These are phyloP conservation scores for Eudyptes chrysolophus DNA, from an alignment of 2,113 vertebrate species.

Conservation along the genomic window DNA sequence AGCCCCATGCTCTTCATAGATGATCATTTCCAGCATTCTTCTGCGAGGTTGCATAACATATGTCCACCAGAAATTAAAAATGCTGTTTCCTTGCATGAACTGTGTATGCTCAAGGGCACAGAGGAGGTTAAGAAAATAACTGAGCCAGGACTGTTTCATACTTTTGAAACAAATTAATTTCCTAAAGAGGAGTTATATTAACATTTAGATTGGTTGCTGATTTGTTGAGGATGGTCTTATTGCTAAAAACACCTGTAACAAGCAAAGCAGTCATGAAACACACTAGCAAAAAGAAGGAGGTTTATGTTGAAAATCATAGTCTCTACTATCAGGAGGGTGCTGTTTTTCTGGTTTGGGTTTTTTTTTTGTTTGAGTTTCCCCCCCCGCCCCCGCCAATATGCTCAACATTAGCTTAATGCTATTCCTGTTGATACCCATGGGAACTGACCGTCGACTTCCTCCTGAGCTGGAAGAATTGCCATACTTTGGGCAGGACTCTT, in stretches of 20 bases:
- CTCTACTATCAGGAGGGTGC: neutral
- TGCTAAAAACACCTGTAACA: neutral
- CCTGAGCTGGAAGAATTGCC: neutral
- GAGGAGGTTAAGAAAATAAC: neutral
- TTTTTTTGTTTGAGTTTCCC: accelerated
- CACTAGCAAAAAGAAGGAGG: neutral
- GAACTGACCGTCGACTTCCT: neutral
- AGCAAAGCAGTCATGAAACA: neutral
- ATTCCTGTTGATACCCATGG: accelerated
- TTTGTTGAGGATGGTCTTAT: neutral
- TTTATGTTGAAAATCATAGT: neutral
- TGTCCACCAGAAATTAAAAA: constrained; percentile 51
- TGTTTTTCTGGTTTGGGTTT: neutral
- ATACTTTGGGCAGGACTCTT: neutral
- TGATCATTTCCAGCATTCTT: constrained; percentile 65
- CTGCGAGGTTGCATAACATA: constrained; percentile 21
- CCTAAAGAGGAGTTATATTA: neutral
- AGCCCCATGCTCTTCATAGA: constrained; percentile 48
- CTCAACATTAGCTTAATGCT: neutral
- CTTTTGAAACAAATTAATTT: neutral
- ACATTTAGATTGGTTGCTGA: neutral
- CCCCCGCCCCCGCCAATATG: accelerated
- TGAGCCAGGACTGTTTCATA: neutral
- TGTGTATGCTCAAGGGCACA: neutral
- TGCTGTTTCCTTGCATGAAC: neutral